A percentile compares a stretch with the other conserved stretches of the same genome.
phyloP scores from a whole-genome alignment of 2,888 invertebrate genomes.

The Therioaphis trifolii region DNA sequence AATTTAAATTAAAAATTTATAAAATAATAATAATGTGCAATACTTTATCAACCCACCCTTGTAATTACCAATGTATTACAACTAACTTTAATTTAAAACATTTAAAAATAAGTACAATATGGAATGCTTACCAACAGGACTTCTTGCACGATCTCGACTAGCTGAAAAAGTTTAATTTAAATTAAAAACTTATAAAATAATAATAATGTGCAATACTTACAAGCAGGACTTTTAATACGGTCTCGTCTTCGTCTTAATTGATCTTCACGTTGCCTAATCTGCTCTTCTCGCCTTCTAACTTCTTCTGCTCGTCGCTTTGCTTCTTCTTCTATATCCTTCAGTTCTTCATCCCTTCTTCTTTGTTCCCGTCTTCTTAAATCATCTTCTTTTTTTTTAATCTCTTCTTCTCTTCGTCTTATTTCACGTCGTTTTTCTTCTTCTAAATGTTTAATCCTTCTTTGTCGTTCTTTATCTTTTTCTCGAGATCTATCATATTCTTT shows the following conservation, averaged over 20 bases:
- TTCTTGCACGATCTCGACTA: slow-evolving; percentile 54
- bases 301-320: slow-evolving; percentile 64
- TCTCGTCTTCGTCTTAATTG: slow-evolving; percentile 69
- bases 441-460: slow-evolving; percentile 56
- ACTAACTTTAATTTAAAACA: not conserved
- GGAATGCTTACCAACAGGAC: slow-evolving; percentile 41
- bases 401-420: slow-evolving; percentile 59
- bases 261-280: slow-evolving; percentile 70
- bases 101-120: not conserved
- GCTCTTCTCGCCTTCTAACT: slow-evolving; percentile 69
- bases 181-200: not conserved
- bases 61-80: not conserved
- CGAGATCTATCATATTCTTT: slow-evolving; percentile 56
- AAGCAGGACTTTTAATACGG: slow-evolving; percentile 52
- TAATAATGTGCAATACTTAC: slow-evolving; percentile 22
- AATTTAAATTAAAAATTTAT: not conserved
- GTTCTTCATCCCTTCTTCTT: slow-evolving; percentile 68
- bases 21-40: not conserved
- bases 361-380: slow-evolving; percentile 62
- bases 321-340: slow-evolving; percentile 68
- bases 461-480: slow-evolving; percentile 63
- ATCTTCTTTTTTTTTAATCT: slow-evolving; percentile 58
- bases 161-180: slow-evolving; percentile 12
- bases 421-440: slow-evolving; percentile 59
- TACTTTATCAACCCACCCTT: too few species aligned